Base-by-base conservation (phyloP, 2,888 invertebrate species). In the Apodemia hepburni region DNA sequence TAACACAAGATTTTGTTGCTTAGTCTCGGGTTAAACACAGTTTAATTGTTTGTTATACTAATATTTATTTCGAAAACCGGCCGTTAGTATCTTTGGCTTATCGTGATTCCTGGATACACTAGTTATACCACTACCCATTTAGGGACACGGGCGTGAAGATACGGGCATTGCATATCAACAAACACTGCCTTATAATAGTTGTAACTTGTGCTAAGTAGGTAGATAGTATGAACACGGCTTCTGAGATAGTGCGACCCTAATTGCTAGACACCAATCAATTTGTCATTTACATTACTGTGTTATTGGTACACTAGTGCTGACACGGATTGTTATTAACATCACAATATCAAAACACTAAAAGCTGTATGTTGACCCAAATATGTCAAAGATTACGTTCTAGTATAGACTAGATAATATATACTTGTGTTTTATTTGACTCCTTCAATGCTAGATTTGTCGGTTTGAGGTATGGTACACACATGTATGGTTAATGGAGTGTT, bases 241-340 rank as follows among this genome's bases (percentile, higher is more conserved):
- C 64, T 64, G 64, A 18, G 64, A 68, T 65, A 61, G 65, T 45
- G 60, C 66, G 70, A 62, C 66, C 69, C 58, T 67, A 71, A 71
- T 69, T 69, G 58, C 63, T 63, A 60, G 58, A 62, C 63, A 65
- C 64, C 66, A 63, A 70, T 70, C 63, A 69, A 70, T 69, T 65
- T 69, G 65, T 70, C 66, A 65, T 69, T 45, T 69, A 66, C 27
- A 54, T 54, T 54, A 54, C 29, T 27, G 22, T 51, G 57, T 57
- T 57, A 57, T 57, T 57, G 54, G 57, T 57, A 57, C 57, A 27
- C 57, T 29, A 29, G 57, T 57, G 29, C 57, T 57, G 57, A n/a
- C 57, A 57, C 57, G 27, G 27, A 57, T 57, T 57, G 8, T n/a
- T 17, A 57, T 57, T n/a, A 57, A 57, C 54, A 57, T 15, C 27